Evolutionary conservation across 2,113 vertebrate genomes (phyloP).

Genomic region (Cheilinus undulatus): DNA sequence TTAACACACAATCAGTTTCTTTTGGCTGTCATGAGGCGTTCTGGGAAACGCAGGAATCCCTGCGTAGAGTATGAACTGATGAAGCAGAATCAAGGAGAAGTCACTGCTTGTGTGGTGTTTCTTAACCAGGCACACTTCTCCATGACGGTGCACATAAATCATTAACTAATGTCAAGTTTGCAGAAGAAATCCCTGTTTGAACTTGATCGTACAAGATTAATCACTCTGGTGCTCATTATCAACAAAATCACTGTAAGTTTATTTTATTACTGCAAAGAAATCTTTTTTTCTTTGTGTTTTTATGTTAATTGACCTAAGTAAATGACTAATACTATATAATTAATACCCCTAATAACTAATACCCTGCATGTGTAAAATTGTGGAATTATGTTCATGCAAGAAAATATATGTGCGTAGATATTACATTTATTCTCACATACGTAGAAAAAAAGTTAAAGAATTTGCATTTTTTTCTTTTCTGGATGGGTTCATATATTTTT

Average conservation of each 20-base stretch:
- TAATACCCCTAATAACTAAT: no score
- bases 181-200: no score
- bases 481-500: no score
- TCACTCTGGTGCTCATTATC: not conserved
- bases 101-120: not conserved
- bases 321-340: no score
- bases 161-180: not conserved
- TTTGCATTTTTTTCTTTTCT: no score
- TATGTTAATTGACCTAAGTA: no score
- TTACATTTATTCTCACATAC: not conserved
- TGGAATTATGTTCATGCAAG: not conserved
- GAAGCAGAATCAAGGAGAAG: not conserved
- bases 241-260: not conserved
- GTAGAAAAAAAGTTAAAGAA: no score
- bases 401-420: not conserved
- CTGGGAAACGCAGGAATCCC: slow-evolving; percentile 2
- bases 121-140: no score
- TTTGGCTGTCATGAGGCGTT: not conserved
- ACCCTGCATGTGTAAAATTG: not conserved
- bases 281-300: no score
- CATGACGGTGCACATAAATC: not conserved
- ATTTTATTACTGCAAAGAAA: no score
- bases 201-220: no score
- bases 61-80: not conserved
- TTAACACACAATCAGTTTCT: not conserved